These are phyloP conservation scores for Eremophila alpestris DNA, from an alignment of 2,797 vertebrate species.

Conservation along the genomic window DNA sequence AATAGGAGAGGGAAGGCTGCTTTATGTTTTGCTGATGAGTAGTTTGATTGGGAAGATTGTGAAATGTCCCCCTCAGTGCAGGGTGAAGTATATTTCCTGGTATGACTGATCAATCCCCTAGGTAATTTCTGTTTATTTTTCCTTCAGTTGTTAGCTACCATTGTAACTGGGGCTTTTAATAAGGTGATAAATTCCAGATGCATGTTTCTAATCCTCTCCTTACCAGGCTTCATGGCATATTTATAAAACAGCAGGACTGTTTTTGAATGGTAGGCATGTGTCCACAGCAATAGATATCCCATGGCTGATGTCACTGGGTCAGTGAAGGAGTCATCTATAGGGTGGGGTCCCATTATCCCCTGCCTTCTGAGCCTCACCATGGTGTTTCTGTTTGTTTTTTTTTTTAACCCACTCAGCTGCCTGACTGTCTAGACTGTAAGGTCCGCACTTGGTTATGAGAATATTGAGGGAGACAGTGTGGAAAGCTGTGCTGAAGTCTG, in stretches of 20 bases:
- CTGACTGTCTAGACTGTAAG: not conserved
- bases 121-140: not conserved
- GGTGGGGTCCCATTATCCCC: not conserved
- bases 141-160: not conserved
- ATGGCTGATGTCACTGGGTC: not conserved
- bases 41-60: not conserved
- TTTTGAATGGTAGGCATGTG: not conserved
- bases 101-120: not conserved
- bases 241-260: not conserved
- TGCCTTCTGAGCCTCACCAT: not conserved
- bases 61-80: not conserved
- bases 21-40: not conserved
- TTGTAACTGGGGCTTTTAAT: not conserved
- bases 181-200: conserved; percentile 11
- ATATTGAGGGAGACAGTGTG: not conserved
- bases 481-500: not conserved
- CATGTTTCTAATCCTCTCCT: not conserved
- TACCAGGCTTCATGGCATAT: not conserved
- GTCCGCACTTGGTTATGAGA: not conserved
- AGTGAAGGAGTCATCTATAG: not conserved
- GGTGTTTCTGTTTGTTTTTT: not conserved
- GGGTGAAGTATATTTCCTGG: not conserved
- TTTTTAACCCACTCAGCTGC: not conserved
- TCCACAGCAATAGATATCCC: not conserved
- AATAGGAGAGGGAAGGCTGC: not conserved